phyloP scores from a whole-genome alignment of 2,888 invertebrate genomes.

The Drosophila anomalata region DNA sequence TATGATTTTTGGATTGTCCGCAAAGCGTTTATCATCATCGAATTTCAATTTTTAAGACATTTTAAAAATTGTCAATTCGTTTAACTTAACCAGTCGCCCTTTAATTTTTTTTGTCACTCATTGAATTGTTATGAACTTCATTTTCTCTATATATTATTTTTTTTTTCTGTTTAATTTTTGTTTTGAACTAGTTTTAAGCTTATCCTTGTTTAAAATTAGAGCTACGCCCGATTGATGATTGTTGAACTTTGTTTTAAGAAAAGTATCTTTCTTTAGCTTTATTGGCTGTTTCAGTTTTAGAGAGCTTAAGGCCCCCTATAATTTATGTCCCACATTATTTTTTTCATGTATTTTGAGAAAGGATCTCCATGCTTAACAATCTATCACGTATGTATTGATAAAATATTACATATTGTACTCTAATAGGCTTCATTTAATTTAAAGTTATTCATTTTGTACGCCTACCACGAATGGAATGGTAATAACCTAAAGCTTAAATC shows the following conservation, averaged over 20 bases:
- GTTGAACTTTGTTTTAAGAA: conserved; percentile 57
- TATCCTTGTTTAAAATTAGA: conserved; percentile 52
- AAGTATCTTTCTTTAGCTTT: conserved; percentile 35
- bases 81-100: conserved; percentile 23
- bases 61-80: conserved; percentile 75
- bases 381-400: conserved; percentile 53
- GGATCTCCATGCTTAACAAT: conserved; percentile 55
- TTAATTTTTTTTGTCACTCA: conserved; percentile 48
- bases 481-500: conserved; percentile 15
- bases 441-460: conserved; percentile 52
- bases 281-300: conserved; percentile 48
- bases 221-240: conserved; percentile 47
- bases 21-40: conserved; percentile 52
- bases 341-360: conserved; percentile 71
- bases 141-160: conserved; percentile 20
- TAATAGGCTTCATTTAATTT: conserved; percentile 62
- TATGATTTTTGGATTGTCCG: conserved; percentile 52
- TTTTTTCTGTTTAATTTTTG: conserved; percentile 31
- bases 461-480: conserved; percentile 19
- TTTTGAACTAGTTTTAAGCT: conserved; percentile 29
- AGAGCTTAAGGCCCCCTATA: conserved; percentile 46
- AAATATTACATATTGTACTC: conserved; percentile 61
- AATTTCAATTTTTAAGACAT: conserved; percentile 77
- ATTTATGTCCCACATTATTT: conserved; percentile 61
- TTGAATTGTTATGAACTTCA: conserved; percentile 55